Conservation (phyloP, 2,797 vertebrate species). For the Cyprinella venusta region DNA sequence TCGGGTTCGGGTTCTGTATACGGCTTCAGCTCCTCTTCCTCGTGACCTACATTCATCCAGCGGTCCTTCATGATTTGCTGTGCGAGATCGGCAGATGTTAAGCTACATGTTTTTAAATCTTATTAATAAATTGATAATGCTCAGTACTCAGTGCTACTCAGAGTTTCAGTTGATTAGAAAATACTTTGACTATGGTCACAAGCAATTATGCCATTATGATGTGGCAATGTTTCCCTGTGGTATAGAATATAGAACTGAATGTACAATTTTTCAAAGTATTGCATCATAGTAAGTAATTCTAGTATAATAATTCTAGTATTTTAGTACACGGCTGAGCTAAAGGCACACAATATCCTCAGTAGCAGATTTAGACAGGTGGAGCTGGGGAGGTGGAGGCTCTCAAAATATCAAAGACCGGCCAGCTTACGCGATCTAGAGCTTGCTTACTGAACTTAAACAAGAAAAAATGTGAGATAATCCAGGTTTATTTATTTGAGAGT, state of each 20-base stretch:
- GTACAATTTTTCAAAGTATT: too few relatives aligned
- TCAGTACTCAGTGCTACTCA: too few relatives aligned
- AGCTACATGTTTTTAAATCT: neutral
- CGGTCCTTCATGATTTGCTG: slow-evolving; percentile 96
- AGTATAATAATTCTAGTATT: neutral
- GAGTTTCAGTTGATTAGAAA: too few relatives aligned
- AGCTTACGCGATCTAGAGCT: neutral
- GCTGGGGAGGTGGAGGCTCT: neutral
- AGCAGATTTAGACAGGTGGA: neutral
- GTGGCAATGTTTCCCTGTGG: neutral
- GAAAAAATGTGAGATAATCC: neutral
- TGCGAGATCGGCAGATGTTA: neutral
- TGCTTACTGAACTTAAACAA: neutral
- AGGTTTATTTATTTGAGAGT: neutral
- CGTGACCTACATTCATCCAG: slow-evolving; percentile 91
- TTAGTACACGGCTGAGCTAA: neutral
- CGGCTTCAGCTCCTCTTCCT: slow-evolving; percentile 88
- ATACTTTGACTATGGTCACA: too few relatives aligned
- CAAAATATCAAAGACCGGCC: neutral
- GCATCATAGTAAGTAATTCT: neutral
- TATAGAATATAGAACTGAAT: neutral
- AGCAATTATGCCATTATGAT: neutral
- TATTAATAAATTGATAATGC: too few relatives aligned
- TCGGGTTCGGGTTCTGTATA: slow-evolving; percentile 86
- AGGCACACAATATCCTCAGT: neutral